Evolutionary conservation across 2,888 invertebrate species (phyloP), one percentile per base, ranked within the genome.

Genomic region (Ochropacha duplaris): DNA sequence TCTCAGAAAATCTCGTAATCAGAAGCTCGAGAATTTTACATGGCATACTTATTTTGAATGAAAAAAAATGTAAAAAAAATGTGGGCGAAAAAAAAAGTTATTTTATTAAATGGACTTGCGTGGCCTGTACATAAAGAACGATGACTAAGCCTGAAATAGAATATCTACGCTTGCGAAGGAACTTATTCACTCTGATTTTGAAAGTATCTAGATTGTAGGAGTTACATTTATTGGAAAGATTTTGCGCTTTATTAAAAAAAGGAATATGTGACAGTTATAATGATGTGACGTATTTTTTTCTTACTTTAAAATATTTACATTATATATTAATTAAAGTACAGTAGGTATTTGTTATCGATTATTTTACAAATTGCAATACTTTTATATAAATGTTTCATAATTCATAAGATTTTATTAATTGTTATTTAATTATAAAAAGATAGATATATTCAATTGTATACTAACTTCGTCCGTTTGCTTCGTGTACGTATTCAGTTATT

Each of bases 331-430:
- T 3, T 44, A 6, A 19, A 9, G 3, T 8, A 44, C 14, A 44
- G 2, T 19, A 44, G 8, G 19, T n/a, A n/a, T 19, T 9, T 9
- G 2, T 8, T 19, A 5, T 39, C 19, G 12, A 39, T 39, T 39
- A n/a, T 39, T n/a, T 39, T 39, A 39, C 39, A 39, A 16, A 16
- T n/a, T 39, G n/a, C 16, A 39, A n/a, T 39, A 39, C 39, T 14
- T n/a, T 39, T 5, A 4, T 44, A 44, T 44, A 6, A 44, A 44
- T 44, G 8, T 9, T 39, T 44, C 9, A 19, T 44, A 19, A 44
- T 44, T 44, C 44, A 44, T 44, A 44, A 44, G 44, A 44, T 44
- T 44, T 44, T 44, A 39, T 44, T 44, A 44, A 44, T 44, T 44
- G n/a, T 44, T 31, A 31, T 31, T 12, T 31, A 31, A 6, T 9